Evolutionary conservation across 2,888 invertebrate species (phyloP).

Genomic region (Hypolimnas misippus): DNA sequence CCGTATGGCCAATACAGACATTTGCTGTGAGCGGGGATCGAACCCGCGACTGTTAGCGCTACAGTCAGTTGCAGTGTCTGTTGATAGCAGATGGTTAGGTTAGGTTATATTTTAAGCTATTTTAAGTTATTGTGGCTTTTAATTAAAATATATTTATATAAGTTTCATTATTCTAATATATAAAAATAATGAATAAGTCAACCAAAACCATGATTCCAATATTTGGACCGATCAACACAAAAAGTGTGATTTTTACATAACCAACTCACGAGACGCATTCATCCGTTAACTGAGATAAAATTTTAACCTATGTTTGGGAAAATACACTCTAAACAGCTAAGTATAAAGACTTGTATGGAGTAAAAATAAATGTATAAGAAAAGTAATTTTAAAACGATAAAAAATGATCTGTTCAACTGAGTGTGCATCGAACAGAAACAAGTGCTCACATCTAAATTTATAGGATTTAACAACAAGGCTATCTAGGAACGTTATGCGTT

Average conservation of each 20-base stretch:
- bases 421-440: neutral
- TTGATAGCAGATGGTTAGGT: too few relatives aligned
- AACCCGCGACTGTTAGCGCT: too few relatives aligned
- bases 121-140: too few relatives aligned
- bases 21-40: too few relatives aligned
- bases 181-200: neutral
- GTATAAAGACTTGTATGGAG: slow-evolving; percentile 45
- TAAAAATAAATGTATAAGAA: neutral
- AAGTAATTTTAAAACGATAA: slow-evolving; percentile 27
- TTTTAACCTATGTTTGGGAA: slow-evolving; percentile 33
- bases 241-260: slow-evolving; percentile 49
- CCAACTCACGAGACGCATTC: slow-evolving; percentile 62
- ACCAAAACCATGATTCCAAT: neutral
- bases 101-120: too few relatives aligned
- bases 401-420: slow-evolving; percentile 25
- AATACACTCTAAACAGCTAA: slow-evolving; percentile 26
- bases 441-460: neutral
- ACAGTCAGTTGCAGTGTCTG: too few relatives aligned
- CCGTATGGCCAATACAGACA: too few relatives aligned
- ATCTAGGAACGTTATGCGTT: neutral
- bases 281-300: slow-evolving; percentile 73
- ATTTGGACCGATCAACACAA: slow-evolving; percentile 26
- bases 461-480: slow-evolving; percentile 1
- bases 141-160: neutral
- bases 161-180: too few relatives aligned